Conservation (phyloP, 2,113 vertebrate genomes). For the Thunnus thynnus region DNA sequence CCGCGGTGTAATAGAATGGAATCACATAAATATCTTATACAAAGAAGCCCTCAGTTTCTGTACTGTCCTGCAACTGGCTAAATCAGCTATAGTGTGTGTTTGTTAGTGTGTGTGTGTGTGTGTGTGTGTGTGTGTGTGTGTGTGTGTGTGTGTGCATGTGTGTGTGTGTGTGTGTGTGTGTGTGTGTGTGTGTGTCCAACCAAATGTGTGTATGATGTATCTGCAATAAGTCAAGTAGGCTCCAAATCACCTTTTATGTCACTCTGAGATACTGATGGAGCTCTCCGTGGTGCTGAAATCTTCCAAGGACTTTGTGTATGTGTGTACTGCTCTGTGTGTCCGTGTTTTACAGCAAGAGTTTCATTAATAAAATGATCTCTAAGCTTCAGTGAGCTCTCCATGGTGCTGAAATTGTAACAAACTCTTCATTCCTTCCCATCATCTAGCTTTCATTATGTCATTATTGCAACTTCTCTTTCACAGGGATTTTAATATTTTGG, state of each 20-base stretch:
- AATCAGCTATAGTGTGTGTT: not conserved
- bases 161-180: not conserved
- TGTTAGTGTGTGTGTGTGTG: not conserved
- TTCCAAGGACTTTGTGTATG: not conserved
- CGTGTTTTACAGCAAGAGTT: not conserved
- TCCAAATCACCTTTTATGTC: conserved; percentile 29
- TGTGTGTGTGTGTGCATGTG: not conserved
- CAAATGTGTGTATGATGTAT: not conserved
- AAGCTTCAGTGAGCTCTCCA: conserved; percentile 37
- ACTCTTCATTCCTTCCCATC: not conserved
- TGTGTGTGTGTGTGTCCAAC: not conserved
- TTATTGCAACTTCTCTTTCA: not conserved
- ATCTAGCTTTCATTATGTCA: conserved; percentile 21
- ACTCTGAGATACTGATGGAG: conserved; percentile 9
- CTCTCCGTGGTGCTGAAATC: conserved; percentile 63
- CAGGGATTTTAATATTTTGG: conserved; percentile 27
- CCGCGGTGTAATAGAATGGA: not conserved
- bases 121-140: not conserved
- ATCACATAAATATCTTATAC: not conserved
- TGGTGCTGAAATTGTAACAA: conserved; percentile 49
- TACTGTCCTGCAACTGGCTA: conserved; percentile 13
- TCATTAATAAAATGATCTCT: conserved; percentile 10
- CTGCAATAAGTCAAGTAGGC: not conserved
- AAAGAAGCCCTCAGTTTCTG: conserved; percentile 11
- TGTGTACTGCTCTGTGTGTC: not conserved